Percentiles rank a stretch among this genome's conserved stretches.
phyloP scores from a whole-genome alignment of 2,888 invertebrate species.

The Boloria selene region DNA sequence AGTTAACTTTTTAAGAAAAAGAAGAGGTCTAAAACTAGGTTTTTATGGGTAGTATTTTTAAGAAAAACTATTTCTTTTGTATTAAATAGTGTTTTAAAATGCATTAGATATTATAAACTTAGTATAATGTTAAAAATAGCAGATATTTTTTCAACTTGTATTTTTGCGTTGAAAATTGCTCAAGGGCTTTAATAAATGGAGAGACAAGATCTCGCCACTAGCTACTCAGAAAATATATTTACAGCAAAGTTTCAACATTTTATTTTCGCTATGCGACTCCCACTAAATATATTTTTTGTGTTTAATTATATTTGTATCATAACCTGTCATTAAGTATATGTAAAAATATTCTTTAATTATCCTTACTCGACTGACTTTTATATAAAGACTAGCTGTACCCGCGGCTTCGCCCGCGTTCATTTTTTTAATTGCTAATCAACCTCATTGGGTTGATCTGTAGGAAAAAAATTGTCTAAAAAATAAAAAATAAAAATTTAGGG shows the following conservation, averaged over 20 bases:
- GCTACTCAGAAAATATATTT: constrained; percentile 13
- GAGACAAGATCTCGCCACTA: constrained; percentile 18
- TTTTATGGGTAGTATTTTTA: too few species aligned
- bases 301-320: too few species aligned
- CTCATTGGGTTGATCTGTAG: too few species aligned
- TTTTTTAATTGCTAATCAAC: too few species aligned
- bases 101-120: constrained; percentile 13
- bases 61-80: background rate
- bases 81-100: constrained; percentile 7
- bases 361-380: too few species aligned
- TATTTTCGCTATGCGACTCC: background rate
- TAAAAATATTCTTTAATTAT: too few species aligned
- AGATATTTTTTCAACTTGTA: constrained; percentile 13
- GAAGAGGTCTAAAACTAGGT: too few species aligned
- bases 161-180: constrained; percentile 17
- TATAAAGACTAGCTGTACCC: too few species aligned
- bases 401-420: too few species aligned
- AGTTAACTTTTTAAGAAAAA: too few species aligned
- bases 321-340: background rate
- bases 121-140: constrained; percentile 15
- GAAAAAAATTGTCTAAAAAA: too few species aligned
- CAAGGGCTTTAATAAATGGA: constrained; percentile 20
- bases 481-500: too few species aligned
- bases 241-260: constrained; percentile 14
- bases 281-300: background rate